Percentiles rank a stretch among this genome's conserved stretches.
Evolutionary conservation across 1,140 invertebrate genomes (phyloP).

Genomic region (Cardiocondyla obscurior): DNA sequence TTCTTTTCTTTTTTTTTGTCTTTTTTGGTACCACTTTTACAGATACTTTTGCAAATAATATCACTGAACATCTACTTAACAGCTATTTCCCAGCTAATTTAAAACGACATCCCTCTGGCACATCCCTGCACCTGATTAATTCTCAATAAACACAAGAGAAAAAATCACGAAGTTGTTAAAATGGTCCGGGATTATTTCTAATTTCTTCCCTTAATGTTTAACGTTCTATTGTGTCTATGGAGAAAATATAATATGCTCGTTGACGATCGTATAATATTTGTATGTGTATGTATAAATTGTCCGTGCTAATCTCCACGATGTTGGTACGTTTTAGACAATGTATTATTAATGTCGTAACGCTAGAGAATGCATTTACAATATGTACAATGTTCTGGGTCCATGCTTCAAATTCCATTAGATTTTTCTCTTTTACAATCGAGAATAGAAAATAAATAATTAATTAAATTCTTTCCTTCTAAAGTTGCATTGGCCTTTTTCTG

Average conservation of each 20-base stretch:
- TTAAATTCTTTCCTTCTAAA: background rate
- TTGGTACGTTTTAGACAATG: constrained; percentile 48
- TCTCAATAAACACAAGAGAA: constrained; percentile 41
- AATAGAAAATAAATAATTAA: background rate
- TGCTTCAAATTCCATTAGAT: constrained; percentile 19
- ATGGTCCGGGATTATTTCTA: constrained; percentile 1
- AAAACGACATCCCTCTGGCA: constrained; percentile 55
- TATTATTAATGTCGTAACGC: constrained; percentile 48
- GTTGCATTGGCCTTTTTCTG: no score
- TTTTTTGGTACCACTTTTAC: background rate
- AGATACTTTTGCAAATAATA: constrained; percentile 52
- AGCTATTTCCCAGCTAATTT: constrained; percentile 58
- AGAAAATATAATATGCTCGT: constrained; percentile 64
- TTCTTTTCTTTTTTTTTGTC: background rate
- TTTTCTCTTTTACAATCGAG: background rate
- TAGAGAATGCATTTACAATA: constrained; percentile 79
- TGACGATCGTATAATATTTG: constrained; percentile 35
- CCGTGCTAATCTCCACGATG: constrained; percentile 18
- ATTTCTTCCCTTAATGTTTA: constrained; percentile 40
- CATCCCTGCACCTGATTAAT: background rate
- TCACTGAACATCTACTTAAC: constrained; percentile 65
- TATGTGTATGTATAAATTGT: constrained; percentile 50
- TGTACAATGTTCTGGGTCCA: constrained; percentile 73
- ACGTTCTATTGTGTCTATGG: constrained; percentile 31
- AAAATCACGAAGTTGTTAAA: constrained; percentile 13